These are phyloP conservation scores for Dicranocentrus wangi DNA, from an alignment of 2,888 invertebrate species.

Conservation along the genomic window DNA sequence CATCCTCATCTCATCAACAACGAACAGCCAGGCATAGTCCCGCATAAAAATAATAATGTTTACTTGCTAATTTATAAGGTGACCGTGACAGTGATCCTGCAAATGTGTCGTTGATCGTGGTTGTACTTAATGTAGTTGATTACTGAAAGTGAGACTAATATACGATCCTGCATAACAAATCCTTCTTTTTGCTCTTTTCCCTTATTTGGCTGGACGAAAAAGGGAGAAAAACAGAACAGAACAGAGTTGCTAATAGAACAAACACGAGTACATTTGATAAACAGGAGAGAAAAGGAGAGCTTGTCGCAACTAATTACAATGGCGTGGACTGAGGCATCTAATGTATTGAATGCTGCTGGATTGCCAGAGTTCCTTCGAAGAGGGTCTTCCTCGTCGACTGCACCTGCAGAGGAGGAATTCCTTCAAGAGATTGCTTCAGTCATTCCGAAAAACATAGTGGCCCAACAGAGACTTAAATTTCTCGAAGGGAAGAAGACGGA, in stretches of 20 bases:
- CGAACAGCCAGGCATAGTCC: not conserved
- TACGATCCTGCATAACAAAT: constrained; percentile 4
- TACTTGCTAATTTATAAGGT: constrained; percentile 1
- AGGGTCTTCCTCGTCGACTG: constrained; percentile 28
- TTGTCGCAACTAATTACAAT: too few species aligned
- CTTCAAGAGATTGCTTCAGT: constrained; percentile 61
- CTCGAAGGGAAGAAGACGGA: constrained; percentile 22
- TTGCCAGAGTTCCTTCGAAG: constrained; percentile 49
- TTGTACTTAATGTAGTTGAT: not conserved
- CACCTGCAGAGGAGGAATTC: constrained; percentile 53
- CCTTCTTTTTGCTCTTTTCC: constrained; percentile 26
- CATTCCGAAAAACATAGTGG: constrained; percentile 67
- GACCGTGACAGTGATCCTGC: constrained; percentile 48
- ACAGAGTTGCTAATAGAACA: constrained; percentile 9
- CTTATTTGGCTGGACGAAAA: constrained; percentile 47
- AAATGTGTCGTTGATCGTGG: not conserved
- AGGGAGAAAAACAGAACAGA: constrained; percentile 32
- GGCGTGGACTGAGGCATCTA: constrained; percentile 59
- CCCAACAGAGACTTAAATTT: constrained; percentile 62
- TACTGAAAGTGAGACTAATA: not conserved
- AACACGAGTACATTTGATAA: not conserved
- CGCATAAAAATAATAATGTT: constrained; percentile 3
- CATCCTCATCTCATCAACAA: not conserved
- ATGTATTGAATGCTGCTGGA: constrained; percentile 33
- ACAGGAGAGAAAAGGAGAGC: too few species aligned